These are phyloP conservation scores for Cyclopterus lumpus DNA, from an alignment of 2,797 vertebrate species.

Conservation along the genomic window DNA sequence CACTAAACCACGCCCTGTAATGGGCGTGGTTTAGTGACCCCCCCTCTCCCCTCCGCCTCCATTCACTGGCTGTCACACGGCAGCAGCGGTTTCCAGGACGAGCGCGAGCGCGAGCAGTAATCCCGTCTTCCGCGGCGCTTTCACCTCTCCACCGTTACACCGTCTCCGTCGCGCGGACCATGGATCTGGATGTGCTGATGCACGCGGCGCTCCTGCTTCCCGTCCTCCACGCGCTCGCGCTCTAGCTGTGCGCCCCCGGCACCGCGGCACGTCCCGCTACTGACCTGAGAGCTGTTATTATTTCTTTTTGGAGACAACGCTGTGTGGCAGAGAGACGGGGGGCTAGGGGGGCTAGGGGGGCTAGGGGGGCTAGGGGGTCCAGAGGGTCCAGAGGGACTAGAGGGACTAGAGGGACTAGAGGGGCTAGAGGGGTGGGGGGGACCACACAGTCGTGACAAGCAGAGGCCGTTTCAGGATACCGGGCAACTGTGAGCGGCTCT, in stretches of 20 bases:
- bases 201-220: conserved; percentile 26
- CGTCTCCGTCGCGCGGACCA: conserved; percentile 52
- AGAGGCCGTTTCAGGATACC: conserved; percentile 62
- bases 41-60: conserved; percentile 1
- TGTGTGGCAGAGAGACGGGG: conserved; percentile 26
- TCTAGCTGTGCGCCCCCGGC: conserved; percentile 58
- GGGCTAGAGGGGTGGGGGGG: neutral
- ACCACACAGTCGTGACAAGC: conserved; percentile 62
- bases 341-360: too few relatives aligned
- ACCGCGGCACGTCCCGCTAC: conserved; percentile 43
- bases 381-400: too few relatives aligned
- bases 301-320: conserved; percentile 31
- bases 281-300: conserved; percentile 22
- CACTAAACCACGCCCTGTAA: conserved; percentile 45
- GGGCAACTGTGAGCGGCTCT: conserved; percentile 42
- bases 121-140: neutral
- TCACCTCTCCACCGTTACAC: conserved; percentile 24
- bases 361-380: neutral
- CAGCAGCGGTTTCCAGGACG: conserved; percentile 31
- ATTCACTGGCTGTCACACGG: conserved; percentile 54
- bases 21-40: conserved; percentile 60
- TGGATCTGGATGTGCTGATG: conserved; percentile 52
- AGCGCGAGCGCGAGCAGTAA: conserved; percentile 1
- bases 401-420: neutral
- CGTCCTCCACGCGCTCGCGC: conserved; percentile 36